These are phyloP conservation scores for Clarias gariepinus DNA, from an alignment of 2,113 vertebrate genomes.

Conservation along the genomic window DNA sequence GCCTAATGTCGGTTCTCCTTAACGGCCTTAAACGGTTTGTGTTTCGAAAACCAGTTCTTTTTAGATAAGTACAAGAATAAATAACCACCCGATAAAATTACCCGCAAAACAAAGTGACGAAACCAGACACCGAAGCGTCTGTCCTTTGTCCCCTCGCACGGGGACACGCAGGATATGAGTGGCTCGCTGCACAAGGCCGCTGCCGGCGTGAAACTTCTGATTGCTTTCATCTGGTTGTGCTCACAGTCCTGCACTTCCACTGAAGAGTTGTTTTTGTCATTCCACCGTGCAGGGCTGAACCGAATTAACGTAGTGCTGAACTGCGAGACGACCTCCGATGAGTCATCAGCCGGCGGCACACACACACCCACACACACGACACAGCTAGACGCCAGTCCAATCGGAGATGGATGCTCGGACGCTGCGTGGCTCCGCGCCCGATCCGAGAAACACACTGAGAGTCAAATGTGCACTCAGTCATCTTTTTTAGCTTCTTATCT, in stretches of 20 bases:
- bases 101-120: background rate
- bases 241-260: background rate
- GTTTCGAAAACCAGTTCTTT: background rate
- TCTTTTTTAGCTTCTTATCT: conserved; percentile 12
- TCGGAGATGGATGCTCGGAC: background rate
- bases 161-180: conserved; percentile 15
- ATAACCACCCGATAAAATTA: background rate
- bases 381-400: conserved; percentile 4
- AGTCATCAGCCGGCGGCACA: conserved; percentile 11
- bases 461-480: background rate
- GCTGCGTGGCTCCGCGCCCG: background rate
- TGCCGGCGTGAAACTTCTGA: conserved; percentile 2
- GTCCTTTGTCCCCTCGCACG: background rate
- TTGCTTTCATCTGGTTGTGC: conserved; percentile 30
- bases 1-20: background rate
- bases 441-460: background rate
- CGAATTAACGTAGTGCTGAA: conserved; percentile 6
- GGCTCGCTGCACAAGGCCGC: background rate
- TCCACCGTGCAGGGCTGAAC: conserved; percentile 15
- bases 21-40: background rate
- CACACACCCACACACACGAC: background rate
- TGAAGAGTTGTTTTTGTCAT: conserved; percentile 13
- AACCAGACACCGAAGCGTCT: background rate
- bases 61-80: background rate
- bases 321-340: background rate